A percentile compares a stretch with the other conserved stretches of the same genome.
phyloP scores from a whole-genome alignment of 2,797 vertebrate genomes.

The Streptopelia turtur region DNA sequence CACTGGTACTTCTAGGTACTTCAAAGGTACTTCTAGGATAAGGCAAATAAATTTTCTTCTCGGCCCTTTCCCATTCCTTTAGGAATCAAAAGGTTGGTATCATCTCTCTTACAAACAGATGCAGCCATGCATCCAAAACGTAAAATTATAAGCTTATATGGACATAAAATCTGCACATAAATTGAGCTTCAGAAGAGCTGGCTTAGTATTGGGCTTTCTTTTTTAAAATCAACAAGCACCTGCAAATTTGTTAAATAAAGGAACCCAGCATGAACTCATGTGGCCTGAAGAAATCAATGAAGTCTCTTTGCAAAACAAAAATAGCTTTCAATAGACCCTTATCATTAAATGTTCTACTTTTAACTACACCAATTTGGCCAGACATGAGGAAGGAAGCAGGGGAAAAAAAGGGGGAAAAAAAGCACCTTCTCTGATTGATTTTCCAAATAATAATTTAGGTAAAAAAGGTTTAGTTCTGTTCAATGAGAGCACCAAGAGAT shows the following conservation, averaged over 20 bases:
- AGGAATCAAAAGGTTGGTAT: neutral
- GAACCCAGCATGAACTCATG: neutral
- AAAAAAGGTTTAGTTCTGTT: neutral
- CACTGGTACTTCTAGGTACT: too few species aligned
- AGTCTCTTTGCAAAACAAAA: neutral
- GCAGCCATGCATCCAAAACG: neutral
- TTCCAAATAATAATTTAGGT: neutral
- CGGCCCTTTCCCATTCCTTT: neutral
- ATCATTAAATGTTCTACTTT: neutral
- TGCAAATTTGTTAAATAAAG: neutral
- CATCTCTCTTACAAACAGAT: neutral
- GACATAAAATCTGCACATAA: neutral
- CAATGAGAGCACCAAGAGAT: neutral
- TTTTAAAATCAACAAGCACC: neutral
- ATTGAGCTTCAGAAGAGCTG: neutral
- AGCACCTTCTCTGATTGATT: neutral
- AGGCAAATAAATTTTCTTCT: neutral
- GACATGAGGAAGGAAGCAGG: neutral
- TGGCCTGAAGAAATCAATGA: neutral
- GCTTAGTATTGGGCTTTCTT: neutral
- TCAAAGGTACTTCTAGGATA: neutral
- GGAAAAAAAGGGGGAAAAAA: fast-evolving
- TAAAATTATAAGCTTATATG: neutral
- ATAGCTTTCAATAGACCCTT: neutral
- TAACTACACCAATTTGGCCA: neutral